Conservation (phyloP, 1,140 invertebrate genomes). For the Caenorhabditis remanei region DNA sequence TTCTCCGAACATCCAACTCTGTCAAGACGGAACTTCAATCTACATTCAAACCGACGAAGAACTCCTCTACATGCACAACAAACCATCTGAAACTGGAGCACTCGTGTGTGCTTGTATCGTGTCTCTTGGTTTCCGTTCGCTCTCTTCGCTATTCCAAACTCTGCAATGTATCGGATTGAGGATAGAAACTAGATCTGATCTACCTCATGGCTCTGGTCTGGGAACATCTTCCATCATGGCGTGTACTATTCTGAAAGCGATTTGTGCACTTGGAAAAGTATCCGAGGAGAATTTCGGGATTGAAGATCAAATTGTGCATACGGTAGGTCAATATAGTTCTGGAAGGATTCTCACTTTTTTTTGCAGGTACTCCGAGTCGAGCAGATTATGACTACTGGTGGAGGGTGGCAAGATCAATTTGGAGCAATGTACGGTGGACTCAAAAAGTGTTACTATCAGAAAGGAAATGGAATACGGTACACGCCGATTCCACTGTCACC, state of each 20-base stretch:
- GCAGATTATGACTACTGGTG: constrained; percentile 39
- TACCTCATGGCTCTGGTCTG: constrained; percentile 6
- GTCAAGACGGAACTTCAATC: not conserved
- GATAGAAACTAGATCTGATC: not conserved
- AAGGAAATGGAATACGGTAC: not conserved
- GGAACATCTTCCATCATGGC: constrained; percentile 26
- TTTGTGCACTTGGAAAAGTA: constrained; percentile 2
- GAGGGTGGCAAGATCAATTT: constrained; percentile 25
- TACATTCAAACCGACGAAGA: not conserved
- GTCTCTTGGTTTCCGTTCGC: not conserved
- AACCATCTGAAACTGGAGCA: constrained; percentile 19
- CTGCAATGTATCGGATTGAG: not conserved
- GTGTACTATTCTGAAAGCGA: constrained; percentile 32
- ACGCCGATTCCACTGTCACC: not conserved
- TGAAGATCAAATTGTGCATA: constrained; percentile 14
- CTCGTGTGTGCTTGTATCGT: constrained; percentile 15
- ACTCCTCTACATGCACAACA: not conserved
- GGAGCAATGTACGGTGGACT: not conserved
- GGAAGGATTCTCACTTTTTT: not conserved
- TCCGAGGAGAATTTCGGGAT: not conserved
- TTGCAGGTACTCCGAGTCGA: constrained; percentile 17
- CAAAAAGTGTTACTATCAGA: constrained; percentile 25
- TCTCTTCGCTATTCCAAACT: not conserved
- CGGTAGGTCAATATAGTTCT: not conserved
- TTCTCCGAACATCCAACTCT: not conserved